Conservation (phyloP, 2,797 vertebrate genomes). For the Artibeus jamaicensis region DNA sequence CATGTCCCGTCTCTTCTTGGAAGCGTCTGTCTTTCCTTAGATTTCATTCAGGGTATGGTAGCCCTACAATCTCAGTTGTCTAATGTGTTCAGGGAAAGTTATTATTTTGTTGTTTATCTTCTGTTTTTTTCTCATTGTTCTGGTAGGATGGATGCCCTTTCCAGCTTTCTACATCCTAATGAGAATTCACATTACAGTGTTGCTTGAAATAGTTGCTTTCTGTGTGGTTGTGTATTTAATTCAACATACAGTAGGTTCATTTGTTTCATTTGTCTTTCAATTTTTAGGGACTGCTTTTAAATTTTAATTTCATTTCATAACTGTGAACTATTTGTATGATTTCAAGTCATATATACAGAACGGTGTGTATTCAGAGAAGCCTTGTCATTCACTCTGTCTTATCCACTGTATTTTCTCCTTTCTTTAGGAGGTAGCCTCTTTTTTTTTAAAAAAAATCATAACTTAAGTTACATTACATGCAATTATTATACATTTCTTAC, state of each 20-base stretch:
- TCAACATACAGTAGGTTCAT: background rate
- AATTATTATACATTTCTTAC: background rate
- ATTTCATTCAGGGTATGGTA: background rate
- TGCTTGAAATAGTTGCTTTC: background rate
- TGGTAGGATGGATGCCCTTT: background rate
- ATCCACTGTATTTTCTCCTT: background rate
- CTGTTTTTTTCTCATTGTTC: background rate
- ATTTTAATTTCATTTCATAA: slow-evolving; percentile 22
- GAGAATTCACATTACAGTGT: background rate
- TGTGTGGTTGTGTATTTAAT: slow-evolving; percentile 25
- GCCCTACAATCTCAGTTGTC: background rate
- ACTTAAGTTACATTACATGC: background rate
- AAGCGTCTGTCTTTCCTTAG: background rate
- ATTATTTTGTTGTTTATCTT: slow-evolving; percentile 11
- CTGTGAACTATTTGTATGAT: background rate
- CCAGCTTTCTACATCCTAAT: background rate
- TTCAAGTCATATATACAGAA: background rate
- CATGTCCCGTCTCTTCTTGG: background rate
- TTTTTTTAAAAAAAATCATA: background rate
- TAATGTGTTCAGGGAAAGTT: background rate
- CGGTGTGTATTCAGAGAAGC: background rate
- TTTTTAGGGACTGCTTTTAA: slow-evolving; percentile 6
- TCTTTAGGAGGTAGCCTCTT: background rate
- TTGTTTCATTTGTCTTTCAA: background rate
- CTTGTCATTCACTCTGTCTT: background rate